These are phyloP conservation scores for Scelioninae gen. 2 DNA, from an alignment of 2,888 invertebrate genomes.

Conservation along the genomic window DNA sequence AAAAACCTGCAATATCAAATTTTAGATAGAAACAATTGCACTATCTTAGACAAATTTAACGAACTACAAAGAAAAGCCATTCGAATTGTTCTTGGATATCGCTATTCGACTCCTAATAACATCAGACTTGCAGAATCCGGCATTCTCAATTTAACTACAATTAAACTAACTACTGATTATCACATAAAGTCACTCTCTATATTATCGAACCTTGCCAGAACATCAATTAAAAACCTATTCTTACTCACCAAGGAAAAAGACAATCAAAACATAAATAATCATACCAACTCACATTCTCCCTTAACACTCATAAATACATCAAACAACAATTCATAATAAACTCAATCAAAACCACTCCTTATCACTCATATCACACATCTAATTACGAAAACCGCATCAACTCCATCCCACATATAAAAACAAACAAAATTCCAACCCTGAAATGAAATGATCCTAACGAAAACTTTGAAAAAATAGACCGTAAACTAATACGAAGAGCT, in stretches of 20 bases:
- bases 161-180: background rate
- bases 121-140: background rate
- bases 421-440: too few species aligned
- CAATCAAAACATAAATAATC: background rate
- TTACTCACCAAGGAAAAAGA: background rate
- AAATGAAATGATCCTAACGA: too few species aligned
- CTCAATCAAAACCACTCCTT: background rate
- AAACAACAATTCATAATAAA: background rate
- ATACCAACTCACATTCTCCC: background rate
- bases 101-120: slow-evolving; percentile 1
- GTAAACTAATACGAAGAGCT: too few species aligned
- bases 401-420: background rate
- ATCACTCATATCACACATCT: background rate
- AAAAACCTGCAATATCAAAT: background rate
- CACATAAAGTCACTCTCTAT: too few species aligned
- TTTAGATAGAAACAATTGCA: background rate
- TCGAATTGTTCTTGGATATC: too few species aligned
- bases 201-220: too few species aligned
- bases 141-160: background rate
- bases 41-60: background rate
- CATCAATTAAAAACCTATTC: too few species aligned
- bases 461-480: too few species aligned
- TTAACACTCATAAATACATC: background rate
- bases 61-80: background rate
- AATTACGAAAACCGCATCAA: background rate